phyloP scores from a whole-genome alignment of 2,888 invertebrate genomes.

The Agrochola macilenta region DNA sequence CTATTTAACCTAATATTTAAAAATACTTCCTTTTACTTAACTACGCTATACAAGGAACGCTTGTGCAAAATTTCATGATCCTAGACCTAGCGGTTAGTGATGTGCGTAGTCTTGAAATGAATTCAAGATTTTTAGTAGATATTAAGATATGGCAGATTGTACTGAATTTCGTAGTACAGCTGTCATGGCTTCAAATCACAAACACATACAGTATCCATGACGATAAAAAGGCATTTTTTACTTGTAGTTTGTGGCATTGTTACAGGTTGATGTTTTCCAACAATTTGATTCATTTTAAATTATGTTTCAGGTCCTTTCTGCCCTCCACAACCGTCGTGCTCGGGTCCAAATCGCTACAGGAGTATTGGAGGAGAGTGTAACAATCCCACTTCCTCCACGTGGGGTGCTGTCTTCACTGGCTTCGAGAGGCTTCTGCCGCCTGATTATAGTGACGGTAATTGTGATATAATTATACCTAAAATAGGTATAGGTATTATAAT shows the following conservation, averaged over 20 bases:
- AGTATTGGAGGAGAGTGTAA: slow-evolving; percentile 96
- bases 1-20: too few species aligned
- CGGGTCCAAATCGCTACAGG: slow-evolving; percentile 90
- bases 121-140: too few species aligned
- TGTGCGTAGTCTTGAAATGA: too few species aligned
- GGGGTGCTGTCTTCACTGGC: slow-evolving; percentile 93
- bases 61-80: too few species aligned
- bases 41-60: too few species aligned
- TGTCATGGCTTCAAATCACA: background rate
- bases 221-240: too few species aligned
- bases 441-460: slow-evolving; percentile 76
- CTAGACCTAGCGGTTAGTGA: too few species aligned
- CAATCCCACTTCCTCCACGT: slow-evolving; percentile 92
- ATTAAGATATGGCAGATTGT: background rate
- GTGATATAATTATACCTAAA: background rate
- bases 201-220: background rate
- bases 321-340: slow-evolving; percentile 84
- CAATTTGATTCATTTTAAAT: background rate
- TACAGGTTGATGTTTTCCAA: background rate
- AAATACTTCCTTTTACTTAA: too few species aligned
- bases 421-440: slow-evolving; percentile 93
- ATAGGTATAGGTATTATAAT: background rate
- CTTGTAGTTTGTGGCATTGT: background rate
- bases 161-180: background rate
- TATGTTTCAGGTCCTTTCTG: slow-evolving; percentile 80